Evolutionary conservation across 2,888 invertebrate species (phyloP), one percentile per base, ranked within the genome.

Genomic region (Tenodera sinensis): DNA sequence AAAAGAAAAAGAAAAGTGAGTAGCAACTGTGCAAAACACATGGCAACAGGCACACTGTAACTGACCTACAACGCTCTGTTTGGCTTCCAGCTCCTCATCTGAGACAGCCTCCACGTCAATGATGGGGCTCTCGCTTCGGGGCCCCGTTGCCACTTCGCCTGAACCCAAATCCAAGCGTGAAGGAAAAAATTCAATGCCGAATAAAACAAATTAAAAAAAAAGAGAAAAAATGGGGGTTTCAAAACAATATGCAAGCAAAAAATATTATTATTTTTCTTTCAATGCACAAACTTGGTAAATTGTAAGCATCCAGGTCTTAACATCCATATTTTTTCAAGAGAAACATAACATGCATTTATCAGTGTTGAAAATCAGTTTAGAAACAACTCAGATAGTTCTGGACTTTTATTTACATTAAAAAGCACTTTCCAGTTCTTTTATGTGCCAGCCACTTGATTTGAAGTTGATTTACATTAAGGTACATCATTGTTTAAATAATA

Each of bases 91-190:
- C 92, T 94, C 94, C 92, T 95, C 94, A 92, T 95, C 95, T 91
- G 95, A 95, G 91, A 95, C 94, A 92, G 95, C 95, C 93, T 95
- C 95, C 93, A 95, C 95, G 93, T 96, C 96, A 92, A 96, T 95
- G 93, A 95, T 94, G 92, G 96, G 96, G 93, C 95, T 95, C 93
- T 93, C 93, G 92, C 94, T 95, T 92, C 94, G 94, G 93, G 94
- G 95, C 93, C 93, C 94, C 93, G 94, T 94, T 93, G 95, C 95
- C 94, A 95, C 95, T 94, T 95, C 95, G 95, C 96, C 96, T 96
- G 91, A 89, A 89, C 89, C 90, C 89, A 83, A 84, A 89, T 84
- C 85, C 88, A 88, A 88, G 89, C 87, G 88, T 87, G 87, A 82
- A 89, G 85, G 71, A 87, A 83, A 89, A 87, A 84, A 83, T 54